Conservation (phyloP, 1,140 invertebrate genomes). For the Caenorhabditis briggsae region DNA sequence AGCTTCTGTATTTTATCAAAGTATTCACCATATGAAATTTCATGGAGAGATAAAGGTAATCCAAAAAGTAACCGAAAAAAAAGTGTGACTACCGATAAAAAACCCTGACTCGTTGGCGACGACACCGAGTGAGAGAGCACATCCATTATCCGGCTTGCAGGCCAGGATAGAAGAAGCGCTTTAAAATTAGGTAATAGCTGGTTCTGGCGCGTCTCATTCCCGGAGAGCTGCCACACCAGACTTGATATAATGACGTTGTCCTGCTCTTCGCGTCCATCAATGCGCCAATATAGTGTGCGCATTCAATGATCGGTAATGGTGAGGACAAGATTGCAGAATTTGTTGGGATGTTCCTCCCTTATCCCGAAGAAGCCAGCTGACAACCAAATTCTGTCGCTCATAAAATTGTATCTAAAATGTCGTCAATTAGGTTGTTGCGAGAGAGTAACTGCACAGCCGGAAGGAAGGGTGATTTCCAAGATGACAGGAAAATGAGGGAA, state of each 20-base stretch:
- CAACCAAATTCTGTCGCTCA: conserved; percentile 44
- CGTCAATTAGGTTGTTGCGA: conserved; percentile 40
- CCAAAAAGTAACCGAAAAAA: not conserved
- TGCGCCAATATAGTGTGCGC: conserved; percentile 39
- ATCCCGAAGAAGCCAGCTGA: not conserved
- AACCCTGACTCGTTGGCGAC: not conserved
- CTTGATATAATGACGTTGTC: conserved; percentile 51
- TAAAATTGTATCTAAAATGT: conserved; percentile 54
- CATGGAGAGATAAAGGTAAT: too few species aligned
- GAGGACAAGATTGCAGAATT: not conserved
- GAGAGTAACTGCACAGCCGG: not conserved
- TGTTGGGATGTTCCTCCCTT: too few species aligned
- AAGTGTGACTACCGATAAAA: not conserved
- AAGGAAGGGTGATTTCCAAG: not conserved
- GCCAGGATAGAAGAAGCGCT: conserved; percentile 50
- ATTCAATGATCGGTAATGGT: conserved; percentile 42
- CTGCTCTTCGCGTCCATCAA: conserved; percentile 14
- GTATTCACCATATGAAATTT: too few species aligned
- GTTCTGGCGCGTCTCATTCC: conserved; percentile 19
- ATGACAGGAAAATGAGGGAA: conserved; percentile 5
- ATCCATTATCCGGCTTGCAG: conserved; percentile 49
- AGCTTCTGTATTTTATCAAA: too few species aligned
- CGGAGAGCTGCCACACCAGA: conserved; percentile 29
- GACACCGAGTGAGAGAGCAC: conserved; percentile 3
- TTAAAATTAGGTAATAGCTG: conserved; percentile 53